Evolutionary conservation across 2,888 invertebrate genomes (phyloP), one percentile per base, ranked within the genome.

Genomic region (Harpalus rubripes): DNA sequence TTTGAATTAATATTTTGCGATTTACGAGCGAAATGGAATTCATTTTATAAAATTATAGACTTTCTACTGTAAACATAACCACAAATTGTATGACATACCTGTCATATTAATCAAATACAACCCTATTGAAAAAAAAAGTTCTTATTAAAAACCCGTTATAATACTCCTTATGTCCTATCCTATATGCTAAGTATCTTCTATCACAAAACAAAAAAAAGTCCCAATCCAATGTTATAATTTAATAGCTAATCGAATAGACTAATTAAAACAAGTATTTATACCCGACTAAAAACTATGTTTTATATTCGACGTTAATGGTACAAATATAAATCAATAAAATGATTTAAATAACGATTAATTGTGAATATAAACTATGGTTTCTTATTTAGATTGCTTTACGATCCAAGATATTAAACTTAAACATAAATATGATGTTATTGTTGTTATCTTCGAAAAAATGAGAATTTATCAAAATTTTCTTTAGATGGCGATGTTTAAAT

Each of bases 281-380:
- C 59, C 18, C 18, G 8, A 8, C 18, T 18, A 18, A 16, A 61
- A 61, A 61, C 59, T 18, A 61, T 61, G 59, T 61, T 61, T 61
- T 61, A 61, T 61, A 61, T 7, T 61, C 59, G 59, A 61, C 59
- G 18, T 61, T 61, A 61, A 61, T 61, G 59, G 18, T 61, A 61
- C 18, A 18, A 61, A 61, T 61, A 61, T 61, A 61, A 61, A 61
- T 61, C 59, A 61, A 16, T 61, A 61, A 61, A 61, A 61, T 61
- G 59, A 61, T 61, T 61, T 61, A 61, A 61, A 61, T 61, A 61
- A 7, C 59, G 59, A 61, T 61, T 61, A 61, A 61, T 61, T 61
- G 59, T 61, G 59, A 61, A 61, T 61, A 61, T 61, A 61, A 61
- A 61, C 16, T 61, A 0, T 8, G 8, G 18, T 61, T 16, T 8